Evolutionary conservation across 2,888 invertebrate genomes (phyloP).

Genomic region (Dioctria rufipes): DNA sequence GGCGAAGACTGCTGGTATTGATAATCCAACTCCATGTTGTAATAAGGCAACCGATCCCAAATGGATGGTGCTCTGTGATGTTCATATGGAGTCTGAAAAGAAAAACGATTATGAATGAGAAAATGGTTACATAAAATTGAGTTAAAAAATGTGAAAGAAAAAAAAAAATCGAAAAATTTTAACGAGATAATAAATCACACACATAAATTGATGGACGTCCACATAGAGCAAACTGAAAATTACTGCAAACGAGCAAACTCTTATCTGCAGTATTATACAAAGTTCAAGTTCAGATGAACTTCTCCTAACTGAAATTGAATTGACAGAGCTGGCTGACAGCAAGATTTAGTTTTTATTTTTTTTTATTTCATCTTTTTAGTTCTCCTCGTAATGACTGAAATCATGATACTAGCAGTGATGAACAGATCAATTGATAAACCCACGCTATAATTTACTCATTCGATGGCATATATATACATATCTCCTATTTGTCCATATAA

Average conservation of each 20-base stretch:
- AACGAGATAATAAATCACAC: constrained; percentile 29
- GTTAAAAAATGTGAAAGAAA: not conserved
- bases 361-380: constrained; percentile 16
- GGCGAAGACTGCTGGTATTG: constrained; percentile 14
- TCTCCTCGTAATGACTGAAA: not conserved
- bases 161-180: not conserved
- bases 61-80: constrained; percentile 47
- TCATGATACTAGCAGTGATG: not conserved
- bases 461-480: not conserved
- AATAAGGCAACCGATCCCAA: constrained; percentile 52
- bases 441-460: constrained; percentile 19
- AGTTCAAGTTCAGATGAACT: constrained; percentile 39
- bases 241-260: too few relatives aligned
- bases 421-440: constrained; percentile 16
- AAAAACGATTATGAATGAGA: constrained; percentile 8
- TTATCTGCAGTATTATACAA: not conserved
- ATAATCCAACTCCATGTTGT: constrained; percentile 45
- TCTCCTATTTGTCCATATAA: not conserved
- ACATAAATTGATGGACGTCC: not conserved
- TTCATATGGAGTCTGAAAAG: constrained; percentile 46
- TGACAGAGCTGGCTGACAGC: not conserved
- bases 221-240: too few relatives aligned
- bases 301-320: not conserved
- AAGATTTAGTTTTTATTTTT: not conserved
- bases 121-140: not conserved